Base-by-base conservation (phyloP, 2,797 vertebrate genomes). In the Kryptopterus vitreolus region DNA sequence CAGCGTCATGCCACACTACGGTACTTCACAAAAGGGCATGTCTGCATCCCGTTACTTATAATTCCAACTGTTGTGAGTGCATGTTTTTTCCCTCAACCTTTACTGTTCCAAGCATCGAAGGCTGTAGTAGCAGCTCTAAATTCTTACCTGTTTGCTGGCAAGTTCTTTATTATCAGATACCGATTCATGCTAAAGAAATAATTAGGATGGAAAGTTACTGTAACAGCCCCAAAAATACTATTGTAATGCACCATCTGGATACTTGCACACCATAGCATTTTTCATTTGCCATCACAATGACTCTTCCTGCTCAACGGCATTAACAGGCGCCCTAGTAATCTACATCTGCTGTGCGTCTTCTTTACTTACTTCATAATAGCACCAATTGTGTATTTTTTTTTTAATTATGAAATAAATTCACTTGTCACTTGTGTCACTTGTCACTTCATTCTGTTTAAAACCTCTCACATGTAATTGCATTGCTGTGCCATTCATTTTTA, bases 81-180 rank as follows among this genome's bases (percentile, higher is more conserved):
- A n/a, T 66, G 38, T 20, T 62, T 29, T 16, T 33, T 35, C 16
- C 31, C 18, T 22, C 69, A 4, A 33, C 72, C 31, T 76, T 74
- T 29, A 72, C 31, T 9, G 82, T 75, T 79, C 83, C 76, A 77
- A 62, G 82, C 48, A 82, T 20, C 58, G 84, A 12, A 43, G 38
- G 38, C 38, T 43, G 8, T 7, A 10, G 38, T 52, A 29, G 9
- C 43, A 31, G 46, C 68, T 43, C 68, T 52, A 71, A 76, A 55
- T 82, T 81, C 70, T 72, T 46, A 85, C 43, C 66, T 79, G 9
- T 77, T 80, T 80, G 79, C 31, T 16, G 75, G 78, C 29, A 81
- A 20, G 35, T 50, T 35, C 20, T 85, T 85, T 16, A 84, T 35
- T 31, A 70, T 71, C 58, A 81, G 46, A 18, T 76, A 76, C 75